phyloP scores from a whole-genome alignment of 2,797 vertebrate genomes.

The Sebastolobus altivelis region DNA sequence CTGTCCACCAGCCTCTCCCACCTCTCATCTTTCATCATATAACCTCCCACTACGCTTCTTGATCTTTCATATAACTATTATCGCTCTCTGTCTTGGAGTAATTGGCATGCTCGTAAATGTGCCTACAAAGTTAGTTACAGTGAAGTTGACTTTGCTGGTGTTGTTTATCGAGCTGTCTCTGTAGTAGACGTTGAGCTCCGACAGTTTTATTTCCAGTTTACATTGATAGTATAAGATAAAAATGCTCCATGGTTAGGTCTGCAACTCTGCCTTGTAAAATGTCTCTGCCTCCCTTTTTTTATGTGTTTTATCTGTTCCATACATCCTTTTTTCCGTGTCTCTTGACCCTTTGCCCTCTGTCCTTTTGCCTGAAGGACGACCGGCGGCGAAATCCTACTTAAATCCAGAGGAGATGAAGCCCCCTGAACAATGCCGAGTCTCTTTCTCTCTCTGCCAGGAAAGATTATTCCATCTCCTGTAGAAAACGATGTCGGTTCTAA shows the following conservation, averaged over 20 bases:
- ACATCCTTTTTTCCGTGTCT: slow-evolving; percentile 27
- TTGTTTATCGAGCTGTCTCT: not conserved
- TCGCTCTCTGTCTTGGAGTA: slow-evolving; percentile 6
- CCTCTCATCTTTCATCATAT: slow-evolving; percentile 31
- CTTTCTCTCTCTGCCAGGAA: slow-evolving; percentile 24
- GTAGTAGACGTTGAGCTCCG: not conserved
- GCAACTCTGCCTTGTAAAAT: not conserved
- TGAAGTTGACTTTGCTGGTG: not conserved
- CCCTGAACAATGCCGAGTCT: slow-evolving; percentile 25
- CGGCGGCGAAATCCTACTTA: slow-evolving; percentile 41
- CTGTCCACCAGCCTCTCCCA: slow-evolving; percentile 41
- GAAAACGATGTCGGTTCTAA: slow-evolving; percentile 22
- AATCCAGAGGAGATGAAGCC: slow-evolving; percentile 58
- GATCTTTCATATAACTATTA: slow-evolving; percentile 10
- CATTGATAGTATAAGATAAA: not conserved
- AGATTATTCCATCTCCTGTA: slow-evolving; percentile 23
- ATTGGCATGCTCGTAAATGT: not conserved
- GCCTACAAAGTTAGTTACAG: not conserved
- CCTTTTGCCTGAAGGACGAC: slow-evolving; percentile 28
- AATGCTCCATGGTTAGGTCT: not conserved
- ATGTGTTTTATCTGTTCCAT: slow-evolving; percentile 34
- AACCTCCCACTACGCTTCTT: slow-evolving; percentile 16
- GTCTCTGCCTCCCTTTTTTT: not conserved
- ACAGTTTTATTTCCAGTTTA: not conserved
- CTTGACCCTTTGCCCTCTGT: slow-evolving; percentile 42